phyloP scores from a whole-genome alignment of 2,797 vertebrate species.

The Poeciliopsis infans region DNA sequence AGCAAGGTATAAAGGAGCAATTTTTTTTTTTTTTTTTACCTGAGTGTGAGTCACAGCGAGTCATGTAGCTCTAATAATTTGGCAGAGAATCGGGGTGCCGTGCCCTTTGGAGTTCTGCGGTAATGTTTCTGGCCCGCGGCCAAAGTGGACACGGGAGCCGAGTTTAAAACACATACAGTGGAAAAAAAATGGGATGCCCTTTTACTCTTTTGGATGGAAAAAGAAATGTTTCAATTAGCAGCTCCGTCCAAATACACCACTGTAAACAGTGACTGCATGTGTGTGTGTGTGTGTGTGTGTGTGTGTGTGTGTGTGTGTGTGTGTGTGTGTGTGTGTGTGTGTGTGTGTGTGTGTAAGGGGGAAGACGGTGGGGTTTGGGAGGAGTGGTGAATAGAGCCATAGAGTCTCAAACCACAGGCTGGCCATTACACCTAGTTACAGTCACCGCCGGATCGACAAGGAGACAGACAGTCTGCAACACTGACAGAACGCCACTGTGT shows the following conservation, averaged over 20 bases:
- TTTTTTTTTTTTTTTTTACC: conserved; percentile 12
- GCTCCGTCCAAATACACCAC: conserved; percentile 72
- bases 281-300: conserved; percentile 42
- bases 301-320: conserved; percentile 31
- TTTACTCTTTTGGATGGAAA: conserved; percentile 78
- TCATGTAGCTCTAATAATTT: conserved; percentile 51
- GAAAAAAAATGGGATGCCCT: conserved; percentile 77
- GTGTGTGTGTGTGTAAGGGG: conserved; percentile 35
- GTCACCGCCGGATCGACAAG: conserved; percentile 76
- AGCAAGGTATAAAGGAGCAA: conserved; percentile 31
- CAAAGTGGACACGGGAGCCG: conserved; percentile 58
- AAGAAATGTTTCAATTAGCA: conserved; percentile 81
- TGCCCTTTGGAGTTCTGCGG: conserved; percentile 65
- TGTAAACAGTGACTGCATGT: conserved; percentile 70
- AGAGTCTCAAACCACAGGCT: conserved; percentile 77
- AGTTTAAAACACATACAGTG: conserved; percentile 45
- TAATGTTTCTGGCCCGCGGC: conserved; percentile 67
- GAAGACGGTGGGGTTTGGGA: conserved; percentile 30
- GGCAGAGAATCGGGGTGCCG: conserved; percentile 48
- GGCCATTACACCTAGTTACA: conserved; percentile 79
- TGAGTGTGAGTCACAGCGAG: conserved; percentile 29
- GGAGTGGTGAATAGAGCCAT: conserved; percentile 78
- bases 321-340: conserved; percentile 33
- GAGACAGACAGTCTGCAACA: conserved; percentile 82
- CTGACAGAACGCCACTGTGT: conserved; percentile 75